Base-by-base conservation (phyloP, 2,888 invertebrate genomes). In the Eristalinus sepulchralis region DNA sequence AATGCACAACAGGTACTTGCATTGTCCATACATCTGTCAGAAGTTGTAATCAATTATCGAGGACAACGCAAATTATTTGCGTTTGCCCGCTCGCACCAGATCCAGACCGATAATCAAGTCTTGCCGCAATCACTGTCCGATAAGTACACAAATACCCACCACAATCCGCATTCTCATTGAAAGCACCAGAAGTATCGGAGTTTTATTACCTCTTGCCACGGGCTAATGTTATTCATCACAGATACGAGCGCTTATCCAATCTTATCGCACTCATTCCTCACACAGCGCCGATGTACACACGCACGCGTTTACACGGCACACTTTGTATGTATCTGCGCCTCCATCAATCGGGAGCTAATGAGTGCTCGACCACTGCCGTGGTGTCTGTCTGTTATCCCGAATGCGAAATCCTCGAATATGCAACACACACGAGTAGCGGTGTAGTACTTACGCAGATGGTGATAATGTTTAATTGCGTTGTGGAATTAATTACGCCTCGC, bases 191-290 rank as follows among this genome's bases (percentile, higher is more conserved):
- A 60, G 31, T 20, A 55, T 71, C 22, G 39, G 9, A 8, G 5
- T 71, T 70, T 78, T 63, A 71, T 39, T 70, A n/a, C 9, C 55
- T n/a, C 24, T 17, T 33, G 70, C 33, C 70, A 70, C 55, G 20
- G 13, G 62, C 60, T 47, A 57, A 55, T 70, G 68, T 57, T 64
- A 63, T 17, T 53, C 34, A 47, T 34, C 20, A n/a, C 55, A 36
- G 20, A 64, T 22, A 76, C 39, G 47, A 47, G 17, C 8, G 33
- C 66, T 60, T 53, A 24, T 17, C 36, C 11, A 64, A 64, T 36
- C 31, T 78, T 71, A 78, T 78, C 78, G 36, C 78, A 31, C n/a
- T n/a, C 63, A 78, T 57, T 77, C 27, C n/a, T 70, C 39, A 70
- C 24, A 3, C 33, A 53, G 4, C 63, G 73, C 57, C 20, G 34